Conservation (phyloP, 2,888 invertebrate species). For the Steinernema hermaphroditum region DNA sequence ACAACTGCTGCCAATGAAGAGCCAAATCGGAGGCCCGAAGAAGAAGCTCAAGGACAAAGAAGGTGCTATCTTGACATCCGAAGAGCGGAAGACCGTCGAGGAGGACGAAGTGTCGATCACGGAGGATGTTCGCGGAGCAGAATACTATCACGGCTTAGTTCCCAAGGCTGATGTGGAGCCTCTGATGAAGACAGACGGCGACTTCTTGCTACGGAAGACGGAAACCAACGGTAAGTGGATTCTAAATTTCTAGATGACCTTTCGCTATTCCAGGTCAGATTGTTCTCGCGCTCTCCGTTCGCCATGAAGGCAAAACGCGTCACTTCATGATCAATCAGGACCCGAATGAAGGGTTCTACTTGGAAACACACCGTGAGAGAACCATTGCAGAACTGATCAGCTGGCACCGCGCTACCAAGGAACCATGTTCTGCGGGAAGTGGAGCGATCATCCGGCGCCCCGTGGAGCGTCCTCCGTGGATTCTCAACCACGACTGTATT, state of each 20-base stretch:
- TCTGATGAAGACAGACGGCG: conserved; percentile 39
- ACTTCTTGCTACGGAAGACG: conserved; percentile 41
- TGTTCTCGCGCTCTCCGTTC: conserved; percentile 48
- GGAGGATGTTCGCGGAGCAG: conserved; percentile 22
- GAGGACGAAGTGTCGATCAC: conserved; percentile 23
- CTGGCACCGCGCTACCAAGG: conserved; percentile 48
- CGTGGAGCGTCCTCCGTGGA: conserved; percentile 51
- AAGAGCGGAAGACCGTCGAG: background rate
- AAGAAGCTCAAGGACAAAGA: background rate
- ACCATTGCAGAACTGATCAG: conserved; percentile 49
- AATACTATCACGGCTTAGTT: conserved; percentile 36
- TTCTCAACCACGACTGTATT: conserved; percentile 55
- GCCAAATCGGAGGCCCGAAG: background rate
- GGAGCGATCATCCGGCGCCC: conserved; percentile 33
- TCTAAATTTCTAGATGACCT: background rate
- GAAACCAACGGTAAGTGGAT: conserved; percentile 31
- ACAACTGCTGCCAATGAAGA: background rate
- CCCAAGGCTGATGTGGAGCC: conserved; percentile 40
- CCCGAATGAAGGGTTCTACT: conserved; percentile 32
- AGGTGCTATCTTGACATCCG: background rate
- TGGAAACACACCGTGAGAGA: conserved; percentile 42
- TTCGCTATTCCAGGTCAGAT: conserved; percentile 42
- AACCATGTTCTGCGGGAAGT: conserved; percentile 41
- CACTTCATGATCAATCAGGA: conserved; percentile 53
- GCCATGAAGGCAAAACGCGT: conserved; percentile 42